These are phyloP conservation scores for Rhagoletis zephyria DNA, from an alignment of 1,140 invertebrate species.

Conservation along the genomic window DNA sequence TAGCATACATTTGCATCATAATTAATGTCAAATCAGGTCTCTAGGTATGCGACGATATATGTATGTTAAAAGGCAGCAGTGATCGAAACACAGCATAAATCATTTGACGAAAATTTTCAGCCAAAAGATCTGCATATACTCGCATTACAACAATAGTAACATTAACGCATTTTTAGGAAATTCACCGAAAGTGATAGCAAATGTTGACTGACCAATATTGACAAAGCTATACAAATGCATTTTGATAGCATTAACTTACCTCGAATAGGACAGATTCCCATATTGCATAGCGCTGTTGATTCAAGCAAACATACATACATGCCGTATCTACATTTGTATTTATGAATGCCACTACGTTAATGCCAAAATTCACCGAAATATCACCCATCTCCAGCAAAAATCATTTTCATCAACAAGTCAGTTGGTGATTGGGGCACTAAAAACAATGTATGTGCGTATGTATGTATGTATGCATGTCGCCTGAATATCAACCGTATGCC, in stretches of 20 bases:
- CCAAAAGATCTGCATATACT: background rate
- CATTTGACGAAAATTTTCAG: background rate
- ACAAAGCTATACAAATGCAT: background rate
- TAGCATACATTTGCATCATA: background rate
- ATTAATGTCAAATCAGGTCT: background rate
- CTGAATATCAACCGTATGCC: too few species aligned
- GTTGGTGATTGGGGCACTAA: background rate
- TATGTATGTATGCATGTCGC: background rate
- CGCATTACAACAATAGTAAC: background rate
- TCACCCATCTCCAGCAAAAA: too few species aligned
- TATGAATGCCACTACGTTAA: background rate
- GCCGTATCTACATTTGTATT: background rate
- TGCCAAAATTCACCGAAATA: too few species aligned
- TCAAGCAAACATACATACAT: background rate
- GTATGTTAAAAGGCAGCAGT: background rate
- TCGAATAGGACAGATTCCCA: background rate
- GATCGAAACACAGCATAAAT: background rate
- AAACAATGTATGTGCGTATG: background rate
- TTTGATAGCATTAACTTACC: background rate
- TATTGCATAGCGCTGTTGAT: background rate
- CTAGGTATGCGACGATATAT: background rate
- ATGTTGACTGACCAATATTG: constrained; percentile 2
- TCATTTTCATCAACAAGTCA: too few species aligned
- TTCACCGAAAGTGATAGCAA: background rate
- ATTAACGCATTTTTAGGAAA: background rate